A percentile compares a stretch with the other conserved stretches of the same genome.
Conservation (phyloP, 2,797 vertebrate genomes). For the Podargus strigoides region DNA sequence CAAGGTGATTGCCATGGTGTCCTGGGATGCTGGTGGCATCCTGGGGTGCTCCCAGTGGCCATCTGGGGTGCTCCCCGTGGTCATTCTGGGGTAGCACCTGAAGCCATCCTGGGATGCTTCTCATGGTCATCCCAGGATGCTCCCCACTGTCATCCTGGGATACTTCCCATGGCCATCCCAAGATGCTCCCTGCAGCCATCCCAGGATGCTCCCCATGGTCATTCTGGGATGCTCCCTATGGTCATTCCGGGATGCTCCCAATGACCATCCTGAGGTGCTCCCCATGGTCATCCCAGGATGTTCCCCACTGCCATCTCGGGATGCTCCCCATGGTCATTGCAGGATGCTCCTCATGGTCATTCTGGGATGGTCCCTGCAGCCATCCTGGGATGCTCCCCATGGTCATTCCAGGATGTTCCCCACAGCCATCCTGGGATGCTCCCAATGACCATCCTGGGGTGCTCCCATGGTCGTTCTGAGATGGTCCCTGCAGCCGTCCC, state of each 20-base stretch:
- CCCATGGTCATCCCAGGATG: not conserved
- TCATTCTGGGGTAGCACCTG: not conserved
- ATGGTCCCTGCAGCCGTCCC: no score
- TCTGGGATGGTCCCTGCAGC: not conserved
- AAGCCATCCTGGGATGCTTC: no score
- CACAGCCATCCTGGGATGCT: fast-evolving
- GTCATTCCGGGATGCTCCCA: not conserved
- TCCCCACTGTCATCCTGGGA: not conserved
- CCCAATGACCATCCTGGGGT: no score
- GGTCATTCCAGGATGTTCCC: fast-evolving
- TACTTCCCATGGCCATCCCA: not conserved
- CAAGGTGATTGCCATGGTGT: fast-evolving
- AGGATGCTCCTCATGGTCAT: fast-evolving
- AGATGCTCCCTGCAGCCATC: not conserved
- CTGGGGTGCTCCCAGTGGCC: not conserved
- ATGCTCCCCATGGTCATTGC: fast-evolving
- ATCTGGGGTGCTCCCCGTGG: not conserved
- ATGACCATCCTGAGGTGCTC: not conserved
- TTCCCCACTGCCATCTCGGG: not conserved
- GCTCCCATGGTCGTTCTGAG: no score
- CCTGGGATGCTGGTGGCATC: not conserved
- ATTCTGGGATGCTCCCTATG: not conserved
- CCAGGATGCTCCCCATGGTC: no score
- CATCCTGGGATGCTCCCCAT: fast-evolving
- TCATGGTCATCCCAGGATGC: not conserved